Evolutionary conservation across 2,113 vertebrate genomes (phyloP).

Genomic region (Puffinus mauretanicus): DNA sequence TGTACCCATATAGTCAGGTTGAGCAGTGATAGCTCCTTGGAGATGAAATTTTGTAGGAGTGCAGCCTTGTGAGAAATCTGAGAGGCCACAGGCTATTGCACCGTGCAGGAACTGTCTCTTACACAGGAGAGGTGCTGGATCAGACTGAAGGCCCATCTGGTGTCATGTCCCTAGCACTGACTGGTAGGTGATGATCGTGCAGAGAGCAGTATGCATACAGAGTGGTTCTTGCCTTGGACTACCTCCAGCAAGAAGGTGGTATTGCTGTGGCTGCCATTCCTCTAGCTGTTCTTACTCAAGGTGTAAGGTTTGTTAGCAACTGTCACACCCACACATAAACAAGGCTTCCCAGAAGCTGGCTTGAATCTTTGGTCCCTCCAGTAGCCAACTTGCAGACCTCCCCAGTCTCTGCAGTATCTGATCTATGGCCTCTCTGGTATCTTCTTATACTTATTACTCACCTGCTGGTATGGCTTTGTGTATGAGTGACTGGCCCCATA

Average conservation of each 20-base stretch:
- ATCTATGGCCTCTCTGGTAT: neutral
- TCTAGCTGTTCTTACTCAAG: neutral
- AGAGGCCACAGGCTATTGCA: neutral
- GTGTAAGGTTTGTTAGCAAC: neutral
- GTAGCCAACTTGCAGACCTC: neutral
- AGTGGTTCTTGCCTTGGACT: neutral
- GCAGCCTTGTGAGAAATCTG: neutral
- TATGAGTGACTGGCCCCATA: neutral
- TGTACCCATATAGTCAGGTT: neutral
- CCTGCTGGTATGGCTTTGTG: neutral
- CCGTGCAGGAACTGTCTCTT: neutral
- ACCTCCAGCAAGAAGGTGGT: neutral
- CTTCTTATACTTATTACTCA: neutral
- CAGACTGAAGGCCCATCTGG: neutral
- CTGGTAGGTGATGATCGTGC: neutral
- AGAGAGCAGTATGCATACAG: neutral
- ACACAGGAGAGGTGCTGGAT: neutral
- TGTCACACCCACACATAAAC: neutral
- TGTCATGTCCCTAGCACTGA: neutral
- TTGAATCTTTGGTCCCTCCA: neutral
- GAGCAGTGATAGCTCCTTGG: neutral
- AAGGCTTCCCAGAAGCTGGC: neutral
- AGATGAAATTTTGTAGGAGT: neutral
- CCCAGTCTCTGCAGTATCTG: neutral
- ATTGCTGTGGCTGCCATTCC: neutral